Evolutionary conservation across 2,888 invertebrate genomes (phyloP).

Genomic region (Stegophylla sp.): DNA sequence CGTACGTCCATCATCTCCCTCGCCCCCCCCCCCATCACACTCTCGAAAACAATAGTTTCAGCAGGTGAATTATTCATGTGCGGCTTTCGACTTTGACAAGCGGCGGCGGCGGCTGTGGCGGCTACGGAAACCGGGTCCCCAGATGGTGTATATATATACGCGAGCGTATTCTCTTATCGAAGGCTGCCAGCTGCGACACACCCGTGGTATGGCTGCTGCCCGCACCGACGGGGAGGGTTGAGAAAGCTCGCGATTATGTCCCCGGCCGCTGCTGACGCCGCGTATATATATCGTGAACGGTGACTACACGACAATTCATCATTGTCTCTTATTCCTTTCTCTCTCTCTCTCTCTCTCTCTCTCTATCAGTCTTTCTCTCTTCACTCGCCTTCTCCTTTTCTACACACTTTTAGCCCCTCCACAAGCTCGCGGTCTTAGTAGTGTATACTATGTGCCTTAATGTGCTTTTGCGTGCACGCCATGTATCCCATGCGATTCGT

Average conservation of each 20-base stretch:
- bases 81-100: conserved; percentile 57
- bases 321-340: conserved; percentile 35
- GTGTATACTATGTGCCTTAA: no score
- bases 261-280: conserved; percentile 8
- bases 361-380: neutral
- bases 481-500: no score
- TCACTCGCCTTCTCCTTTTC: neutral
- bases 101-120: neutral
- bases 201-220: neutral
- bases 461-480: neutral
- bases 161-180: conserved; percentile 36
- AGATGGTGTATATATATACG: conserved; percentile 4
- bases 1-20: neutral
- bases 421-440: no score
- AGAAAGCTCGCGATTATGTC: conserved; percentile 51
- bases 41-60: conserved; percentile 51
- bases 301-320: conserved; percentile 33
- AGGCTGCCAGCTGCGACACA: conserved; percentile 45
- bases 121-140: neutral
- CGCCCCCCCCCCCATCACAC: neutral
- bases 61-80: conserved; percentile 57
- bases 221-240: neutral
- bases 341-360: neutral
- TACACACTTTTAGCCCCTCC: no score
- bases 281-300: conserved; percentile 9